phyloP scores from a whole-genome alignment of 2,888 invertebrate genomes.

The Agriotes lineatus region DNA sequence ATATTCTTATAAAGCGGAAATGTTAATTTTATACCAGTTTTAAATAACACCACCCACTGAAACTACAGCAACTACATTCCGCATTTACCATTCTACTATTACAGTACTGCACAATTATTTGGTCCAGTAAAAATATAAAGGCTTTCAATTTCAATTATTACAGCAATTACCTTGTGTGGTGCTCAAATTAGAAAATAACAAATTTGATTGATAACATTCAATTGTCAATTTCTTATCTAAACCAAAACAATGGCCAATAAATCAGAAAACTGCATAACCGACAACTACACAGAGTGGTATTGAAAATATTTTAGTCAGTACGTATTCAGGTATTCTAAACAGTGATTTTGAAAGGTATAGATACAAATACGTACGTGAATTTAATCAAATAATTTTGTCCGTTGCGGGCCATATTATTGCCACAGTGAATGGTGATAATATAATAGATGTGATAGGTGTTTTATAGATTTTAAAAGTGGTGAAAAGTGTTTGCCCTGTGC shows the following conservation, averaged over 20 bases:
- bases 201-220: neutral
- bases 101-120: neutral
- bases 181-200: neutral
- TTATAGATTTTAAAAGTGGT: no score
- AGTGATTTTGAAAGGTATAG: no score
- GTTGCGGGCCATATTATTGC: no score
- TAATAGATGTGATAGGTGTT: no score
- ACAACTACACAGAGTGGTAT: neutral
- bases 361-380: no score
- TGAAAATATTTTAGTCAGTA: no score
- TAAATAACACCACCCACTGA: constrained; percentile 1
- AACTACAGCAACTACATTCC: neutral
- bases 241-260: neutral
- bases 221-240: neutral
- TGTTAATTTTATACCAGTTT: neutral
- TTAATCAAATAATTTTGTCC: no score
- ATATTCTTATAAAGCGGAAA: neutral
- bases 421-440: no score
- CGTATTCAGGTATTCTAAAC: no score
- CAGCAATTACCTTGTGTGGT: neutral
- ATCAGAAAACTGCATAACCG: neutral
- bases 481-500: no score
- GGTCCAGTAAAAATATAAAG: neutral
- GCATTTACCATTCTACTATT: neutral
- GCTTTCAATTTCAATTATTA: neutral